These are phyloP conservation scores for Temnothorax curvispinosus DNA, from an alignment of 1,140 invertebrate genomes.

Conservation along the genomic window DNA sequence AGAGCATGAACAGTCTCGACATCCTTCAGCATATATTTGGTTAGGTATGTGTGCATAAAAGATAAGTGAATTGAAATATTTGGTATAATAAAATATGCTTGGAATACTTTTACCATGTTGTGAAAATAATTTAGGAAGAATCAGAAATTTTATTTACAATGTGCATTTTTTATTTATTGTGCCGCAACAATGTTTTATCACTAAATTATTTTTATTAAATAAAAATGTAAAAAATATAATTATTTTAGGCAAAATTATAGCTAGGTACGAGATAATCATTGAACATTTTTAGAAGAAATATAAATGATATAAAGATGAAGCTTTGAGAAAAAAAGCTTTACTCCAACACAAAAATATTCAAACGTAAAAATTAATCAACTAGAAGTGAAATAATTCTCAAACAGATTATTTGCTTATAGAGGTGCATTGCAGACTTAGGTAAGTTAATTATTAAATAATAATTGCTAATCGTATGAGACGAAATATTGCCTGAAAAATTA, in stretches of 20 bases:
- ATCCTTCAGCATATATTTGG: not conserved
- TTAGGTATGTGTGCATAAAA: not conserved
- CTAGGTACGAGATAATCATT: not conserved
- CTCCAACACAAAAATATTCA: not conserved
- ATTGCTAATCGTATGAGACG: not conserved
- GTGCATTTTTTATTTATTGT: not conserved
- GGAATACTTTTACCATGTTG: not conserved
- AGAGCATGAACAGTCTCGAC: constrained; percentile 1
- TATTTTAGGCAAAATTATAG: not conserved
- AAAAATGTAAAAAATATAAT: not conserved
- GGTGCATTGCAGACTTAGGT: too few species aligned
- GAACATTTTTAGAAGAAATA: not conserved
- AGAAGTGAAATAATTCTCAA: not conserved
- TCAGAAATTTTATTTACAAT: not conserved
- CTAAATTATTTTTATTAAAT: not conserved
- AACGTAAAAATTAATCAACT: not conserved
- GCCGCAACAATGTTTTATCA: not conserved
- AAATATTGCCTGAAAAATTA: not conserved
- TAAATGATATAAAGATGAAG: not conserved
- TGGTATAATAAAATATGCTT: constrained; percentile 1
- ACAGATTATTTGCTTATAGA: not conserved
- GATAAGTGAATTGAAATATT: not conserved
- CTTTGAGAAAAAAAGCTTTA: not conserved
- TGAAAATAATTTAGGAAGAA: not conserved
- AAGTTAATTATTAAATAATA: not conserved